Evolutionary conservation across 2,113 vertebrate species (phyloP), one percentile per base, ranked within the genome.

Genomic region (Centropristis striata): DNA sequence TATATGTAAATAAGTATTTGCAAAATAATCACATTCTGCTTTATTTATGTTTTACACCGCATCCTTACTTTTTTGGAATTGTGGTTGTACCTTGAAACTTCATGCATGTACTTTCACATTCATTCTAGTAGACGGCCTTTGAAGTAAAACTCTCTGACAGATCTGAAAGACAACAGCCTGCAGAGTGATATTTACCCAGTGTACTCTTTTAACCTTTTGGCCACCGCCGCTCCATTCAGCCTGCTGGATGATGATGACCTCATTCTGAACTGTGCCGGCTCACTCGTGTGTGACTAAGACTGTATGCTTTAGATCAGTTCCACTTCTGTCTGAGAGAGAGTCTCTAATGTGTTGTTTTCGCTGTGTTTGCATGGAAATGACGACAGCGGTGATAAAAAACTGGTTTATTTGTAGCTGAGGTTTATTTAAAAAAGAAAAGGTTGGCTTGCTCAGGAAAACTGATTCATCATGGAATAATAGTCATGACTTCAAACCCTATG

Each of bases 291-390:
- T 73, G 86, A 88, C 78, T 76, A 76, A 83, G 68, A 44, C 71
- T 68, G 63, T 77, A 50, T 83, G 85, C 37, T 87, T 86, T 67
- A 86, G 80, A 81, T 89, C 70, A 54, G n/a, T 69, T 85, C 55
- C 46, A 77, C 70, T 70, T 77, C 27, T 71, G 75, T 39, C 44
- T 58, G 23, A 75, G 70, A 47, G 51, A 61, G 32, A 46, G 69
- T 67, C 68, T 74, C 15, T 4, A 20, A 65, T 74, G 64, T 41
- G 47, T 72, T 81, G 77, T 83, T 88, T 59, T 60, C n/a, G 20
- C 46, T 25, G 27, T 0, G 32, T 86, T 64, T 75, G 28, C 53
- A 58, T 57, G 46, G 51, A 59, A 51, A 73, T 78, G 65, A 77
- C 11, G 37, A 53, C 21, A 23, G 50, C 18, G 20, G 37, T 36